These are phyloP conservation scores for Pseudopipra pipra DNA, from an alignment of 2,113 vertebrate genomes.

Conservation along the genomic window DNA sequence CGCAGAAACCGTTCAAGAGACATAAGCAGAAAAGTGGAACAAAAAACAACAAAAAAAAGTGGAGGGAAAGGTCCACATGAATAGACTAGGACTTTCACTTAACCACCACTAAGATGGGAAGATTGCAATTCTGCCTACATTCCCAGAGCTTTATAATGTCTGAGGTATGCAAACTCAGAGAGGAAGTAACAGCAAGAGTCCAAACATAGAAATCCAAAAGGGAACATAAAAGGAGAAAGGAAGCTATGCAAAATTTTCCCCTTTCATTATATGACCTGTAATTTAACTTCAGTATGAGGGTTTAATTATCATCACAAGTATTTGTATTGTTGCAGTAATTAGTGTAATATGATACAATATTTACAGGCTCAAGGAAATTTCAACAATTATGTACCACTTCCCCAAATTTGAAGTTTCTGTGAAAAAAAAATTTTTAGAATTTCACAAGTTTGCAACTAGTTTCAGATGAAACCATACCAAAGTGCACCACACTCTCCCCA, in stretches of 20 bases:
- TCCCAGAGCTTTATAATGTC: neutral
- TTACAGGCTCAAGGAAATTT: neutral
- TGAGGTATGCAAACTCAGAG: neutral
- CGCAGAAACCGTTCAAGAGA: neutral
- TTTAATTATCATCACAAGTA: neutral
- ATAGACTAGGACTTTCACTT: neutral
- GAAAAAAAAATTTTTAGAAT: neutral
- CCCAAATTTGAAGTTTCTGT: rapidly evolving
- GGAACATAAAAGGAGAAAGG: neutral
- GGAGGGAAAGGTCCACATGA: neutral
- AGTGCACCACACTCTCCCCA: neutral
- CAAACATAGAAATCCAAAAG: neutral
- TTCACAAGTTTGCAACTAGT: neutral
- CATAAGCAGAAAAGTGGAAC: neutral
- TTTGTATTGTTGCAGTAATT: neutral
- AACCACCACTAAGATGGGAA: neutral
- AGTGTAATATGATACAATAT: neutral
- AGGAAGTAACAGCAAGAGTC: neutral
- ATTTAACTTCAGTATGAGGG: neutral
- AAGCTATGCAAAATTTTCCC: neutral
- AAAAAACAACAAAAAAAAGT: neutral
- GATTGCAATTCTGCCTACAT: neutral
- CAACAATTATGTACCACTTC: neutral
- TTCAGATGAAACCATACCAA: neutral
- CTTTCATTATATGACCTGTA: neutral